Conservation (phyloP, 1,140 invertebrate genomes). For the Philotrypesis tridentata region DNA sequence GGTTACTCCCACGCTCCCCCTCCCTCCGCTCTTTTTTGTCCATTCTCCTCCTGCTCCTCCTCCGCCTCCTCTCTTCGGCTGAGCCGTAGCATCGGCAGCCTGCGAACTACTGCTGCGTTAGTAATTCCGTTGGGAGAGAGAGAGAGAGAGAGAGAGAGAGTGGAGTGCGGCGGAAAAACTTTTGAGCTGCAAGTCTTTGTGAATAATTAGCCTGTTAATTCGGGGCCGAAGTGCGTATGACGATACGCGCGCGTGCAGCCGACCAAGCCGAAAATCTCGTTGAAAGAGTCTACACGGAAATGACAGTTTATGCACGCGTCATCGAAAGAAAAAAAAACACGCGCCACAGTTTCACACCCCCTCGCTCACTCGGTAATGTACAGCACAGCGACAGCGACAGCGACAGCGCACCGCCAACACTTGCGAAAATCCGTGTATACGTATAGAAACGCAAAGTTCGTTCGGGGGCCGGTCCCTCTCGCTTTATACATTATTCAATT, state of each 20-base stretch:
- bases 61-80: background rate
- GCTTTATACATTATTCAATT: constrained; percentile 46
- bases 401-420: constrained; percentile 14
- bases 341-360: too few relatives aligned
- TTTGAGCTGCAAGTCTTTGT: background rate
- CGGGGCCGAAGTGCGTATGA: too few relatives aligned
- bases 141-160: background rate
- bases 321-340: too few relatives aligned
- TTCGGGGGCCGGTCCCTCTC: background rate
- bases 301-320: too few relatives aligned
- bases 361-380: background rate
- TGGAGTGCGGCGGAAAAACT: background rate
- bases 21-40: background rate
- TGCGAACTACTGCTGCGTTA: background rate
- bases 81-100: background rate
- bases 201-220: background rate
- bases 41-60: too few relatives aligned
- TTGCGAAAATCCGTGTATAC: constrained; percentile 22
- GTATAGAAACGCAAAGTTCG: background rate
- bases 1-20: background rate
- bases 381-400: constrained; percentile 2
- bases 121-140: constrained; percentile 4
- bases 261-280: too few relatives aligned
- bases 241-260: too few relatives aligned
- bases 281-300: too few relatives aligned